Conservation (phyloP, 2,113 vertebrate genomes). For the Tachysurus fulvidraco region DNA sequence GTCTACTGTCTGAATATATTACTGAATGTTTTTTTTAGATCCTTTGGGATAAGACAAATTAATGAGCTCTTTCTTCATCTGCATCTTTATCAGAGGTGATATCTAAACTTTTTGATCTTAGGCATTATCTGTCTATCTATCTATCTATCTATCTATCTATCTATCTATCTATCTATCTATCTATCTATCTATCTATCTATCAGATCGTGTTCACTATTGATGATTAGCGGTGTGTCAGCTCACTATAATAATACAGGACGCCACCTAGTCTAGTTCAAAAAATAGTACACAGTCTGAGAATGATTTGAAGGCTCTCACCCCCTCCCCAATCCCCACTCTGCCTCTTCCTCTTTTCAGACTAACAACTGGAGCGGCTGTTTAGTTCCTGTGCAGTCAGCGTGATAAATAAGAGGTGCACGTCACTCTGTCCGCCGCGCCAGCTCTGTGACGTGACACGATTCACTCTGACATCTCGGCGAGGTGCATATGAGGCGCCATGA, state of each 20-base stretch:
- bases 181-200: too few relatives aligned
- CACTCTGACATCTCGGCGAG: conserved; percentile 2
- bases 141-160: too few relatives aligned
- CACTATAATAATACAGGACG: background rate
- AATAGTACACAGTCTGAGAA: background rate
- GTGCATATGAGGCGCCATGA: conserved; percentile 18
- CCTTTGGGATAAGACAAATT: background rate
- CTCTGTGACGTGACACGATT: conserved; percentile 16
- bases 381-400: background rate
- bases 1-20: background rate
- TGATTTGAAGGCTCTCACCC: background rate
- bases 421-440: background rate
- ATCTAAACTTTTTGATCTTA: background rate
- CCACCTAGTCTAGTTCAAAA: background rate
- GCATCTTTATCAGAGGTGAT: too few relatives aligned
- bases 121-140: too few relatives aligned
- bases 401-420: background rate
- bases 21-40: background rate
- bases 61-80: background rate
- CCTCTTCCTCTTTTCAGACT: background rate
- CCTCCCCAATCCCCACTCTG: background rate
- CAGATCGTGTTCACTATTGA: background rate
- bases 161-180: too few relatives aligned
- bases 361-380: background rate
- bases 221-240: background rate